Conservation (phyloP, 2,797 vertebrate genomes). For the Myotis myotis region DNA sequence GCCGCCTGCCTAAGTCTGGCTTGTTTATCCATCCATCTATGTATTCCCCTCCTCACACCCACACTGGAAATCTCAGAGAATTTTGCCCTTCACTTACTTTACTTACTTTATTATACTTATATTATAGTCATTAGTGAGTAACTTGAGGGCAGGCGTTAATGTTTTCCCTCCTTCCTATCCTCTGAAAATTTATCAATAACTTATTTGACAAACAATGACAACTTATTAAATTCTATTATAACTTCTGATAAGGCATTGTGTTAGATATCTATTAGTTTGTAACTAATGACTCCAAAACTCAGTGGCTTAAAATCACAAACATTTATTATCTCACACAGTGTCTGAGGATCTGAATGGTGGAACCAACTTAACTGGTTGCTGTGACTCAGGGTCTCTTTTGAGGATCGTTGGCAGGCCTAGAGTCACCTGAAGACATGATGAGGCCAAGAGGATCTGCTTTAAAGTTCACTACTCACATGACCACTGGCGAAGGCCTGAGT, state of each 20-base stretch:
- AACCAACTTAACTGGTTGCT: not conserved
- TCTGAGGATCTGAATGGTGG: not conserved
- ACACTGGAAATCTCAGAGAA: not conserved
- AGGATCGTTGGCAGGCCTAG: not conserved
- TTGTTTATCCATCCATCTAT: not conserved
- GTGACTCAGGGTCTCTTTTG: not conserved
- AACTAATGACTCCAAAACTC: not conserved
- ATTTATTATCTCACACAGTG: not conserved
- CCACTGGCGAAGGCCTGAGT: not conserved
- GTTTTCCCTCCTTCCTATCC: not conserved
- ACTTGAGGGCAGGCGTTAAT: not conserved
- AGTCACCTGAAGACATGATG: not conserved
- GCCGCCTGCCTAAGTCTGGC: not conserved
- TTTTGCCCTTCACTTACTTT: not conserved
- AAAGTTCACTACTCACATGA: not conserved
- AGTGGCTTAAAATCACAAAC: not conserved
- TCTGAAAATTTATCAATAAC: not conserved
- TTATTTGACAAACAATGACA: slow-evolving; percentile 3
- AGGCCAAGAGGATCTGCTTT: not conserved
- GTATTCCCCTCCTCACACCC: not conserved
- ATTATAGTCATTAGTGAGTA: not conserved
- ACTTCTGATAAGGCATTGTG: not conserved
- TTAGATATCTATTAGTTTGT: not conserved
- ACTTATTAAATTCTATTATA: slow-evolving; percentile 1
- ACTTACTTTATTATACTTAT: not conserved